Evolutionary conservation across 2,888 invertebrate species (phyloP), one percentile per base, ranked within the genome.

Genomic region (Harmothoe impar): DNA sequence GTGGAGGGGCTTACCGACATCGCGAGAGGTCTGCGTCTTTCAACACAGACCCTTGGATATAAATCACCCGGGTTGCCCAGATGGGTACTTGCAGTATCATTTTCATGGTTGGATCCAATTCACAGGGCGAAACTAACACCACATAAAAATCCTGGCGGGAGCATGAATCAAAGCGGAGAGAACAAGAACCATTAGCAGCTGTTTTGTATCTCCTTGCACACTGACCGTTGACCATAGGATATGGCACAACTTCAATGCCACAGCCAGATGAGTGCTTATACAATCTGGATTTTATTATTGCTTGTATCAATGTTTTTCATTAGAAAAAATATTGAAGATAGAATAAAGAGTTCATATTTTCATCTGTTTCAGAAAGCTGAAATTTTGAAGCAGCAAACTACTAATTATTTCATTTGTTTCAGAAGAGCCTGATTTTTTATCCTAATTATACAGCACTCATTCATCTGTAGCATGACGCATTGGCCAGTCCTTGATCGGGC

Each of bases 1-100:
- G 43, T 43, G 43, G 43, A 43, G 62, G 62, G 62, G 29, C 90
- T 90, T 91, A 96, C 96, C 96, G 97, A 77, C 99, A 99, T 93
- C 99, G 97, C 85, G 98, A 98, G 93, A 99, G 96, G 96, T 99
- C 99, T 0, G 98, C 98, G 95, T 99, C 99, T 96, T 99, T 99
- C 92, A 99, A 96, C 94, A 99, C 99, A 51, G 99, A 99, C 68
- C 99, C 99, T 96, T 99, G 98, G 93, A 99, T 98, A 96, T 99
- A 99, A 95, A 99, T 99, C 90, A 99, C 99, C 92, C 99, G 97
- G 95, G 99, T 98, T 20, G 99, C 98, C 99, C 99, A 99, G 94
- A 99, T 98, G 15, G 99, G 99, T 92, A 97, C 97, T 97, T 99
- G 99, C 90, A 99, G 97, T 94, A 99, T 98, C 98, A 99, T 99